Percentiles rank a stretch among this genome's conserved stretches.
Conservation (phyloP, 2,888 invertebrate genomes). For the Drosophila glabriapex region DNA sequence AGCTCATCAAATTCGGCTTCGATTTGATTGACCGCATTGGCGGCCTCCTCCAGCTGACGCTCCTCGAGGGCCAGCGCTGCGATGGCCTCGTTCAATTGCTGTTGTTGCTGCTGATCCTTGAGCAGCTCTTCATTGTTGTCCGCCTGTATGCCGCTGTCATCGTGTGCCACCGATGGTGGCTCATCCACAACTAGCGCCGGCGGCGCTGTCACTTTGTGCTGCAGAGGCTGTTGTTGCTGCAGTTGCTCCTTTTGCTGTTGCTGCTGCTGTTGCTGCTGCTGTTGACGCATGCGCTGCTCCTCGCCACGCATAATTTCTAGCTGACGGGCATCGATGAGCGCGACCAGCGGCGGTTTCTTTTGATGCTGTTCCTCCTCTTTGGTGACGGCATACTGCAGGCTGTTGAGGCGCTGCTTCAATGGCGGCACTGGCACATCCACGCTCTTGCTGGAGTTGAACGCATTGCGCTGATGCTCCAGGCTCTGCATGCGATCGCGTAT, state of each 20-base stretch:
- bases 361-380: slow-evolving; percentile 83
- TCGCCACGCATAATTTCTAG: slow-evolving; percentile 86
- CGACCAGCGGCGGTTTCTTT: slow-evolving; percentile 79
- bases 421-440: slow-evolving; percentile 84
- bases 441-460: slow-evolving; percentile 79
- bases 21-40: slow-evolving; percentile 82
- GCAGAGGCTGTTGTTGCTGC: slow-evolving; percentile 15
- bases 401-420: slow-evolving; percentile 84
- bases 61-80: slow-evolving; percentile 81
- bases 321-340: slow-evolving; percentile 86
- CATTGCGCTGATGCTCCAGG: slow-evolving; percentile 87
- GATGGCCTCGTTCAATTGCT: slow-evolving; percentile 81
- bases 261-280: slow-evolving; percentile 33
- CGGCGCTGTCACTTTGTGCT: slow-evolving; percentile 30
- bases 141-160: slow-evolving; percentile 89
- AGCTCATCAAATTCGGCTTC: slow-evolving; percentile 82
- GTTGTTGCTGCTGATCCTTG: slow-evolving; percentile 70
- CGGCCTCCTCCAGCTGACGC: slow-evolving; percentile 79
- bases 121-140: slow-evolving; percentile 87
- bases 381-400: slow-evolving; percentile 84
- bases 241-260: slow-evolving; percentile 28
- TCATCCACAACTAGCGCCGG: slow-evolving; percentile 63
- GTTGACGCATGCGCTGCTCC: slow-evolving; percentile 75
- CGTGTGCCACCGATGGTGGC: slow-evolving; percentile 86
- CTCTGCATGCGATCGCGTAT: slow-evolving; percentile 88